These are phyloP conservation scores for Melanotaenia parkinsoni DNA, from an alignment of 2,797 vertebrate genomes.

Conservation along the genomic window DNA sequence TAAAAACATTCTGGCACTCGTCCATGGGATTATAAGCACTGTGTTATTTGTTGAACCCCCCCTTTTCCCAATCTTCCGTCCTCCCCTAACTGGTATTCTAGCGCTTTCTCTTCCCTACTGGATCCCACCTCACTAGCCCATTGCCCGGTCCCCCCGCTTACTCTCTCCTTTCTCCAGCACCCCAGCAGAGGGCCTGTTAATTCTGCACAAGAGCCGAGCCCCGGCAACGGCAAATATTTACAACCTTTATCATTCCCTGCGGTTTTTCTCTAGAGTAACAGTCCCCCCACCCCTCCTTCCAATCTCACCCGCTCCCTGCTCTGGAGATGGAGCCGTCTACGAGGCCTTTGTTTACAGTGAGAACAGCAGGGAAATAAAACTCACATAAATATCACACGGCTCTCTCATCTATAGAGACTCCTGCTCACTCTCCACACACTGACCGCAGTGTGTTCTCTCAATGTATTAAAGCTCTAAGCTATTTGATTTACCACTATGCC, in stretches of 20 bases:
- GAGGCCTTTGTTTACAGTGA: conserved; percentile 81
- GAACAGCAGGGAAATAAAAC: conserved; percentile 80
- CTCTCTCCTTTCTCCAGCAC: conserved; percentile 48
- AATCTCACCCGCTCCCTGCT: conserved; percentile 47
- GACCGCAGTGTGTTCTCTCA: conserved; percentile 48
- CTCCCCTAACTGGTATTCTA: conserved; percentile 41
- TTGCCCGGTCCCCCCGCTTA: neutral
- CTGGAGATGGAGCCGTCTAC: conserved; percentile 75
- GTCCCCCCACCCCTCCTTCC: conserved; percentile 21
- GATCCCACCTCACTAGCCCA: conserved; percentile 36
- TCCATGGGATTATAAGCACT: conserved; percentile 83
- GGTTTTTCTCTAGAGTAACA: conserved; percentile 81
- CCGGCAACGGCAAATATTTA: conserved; percentile 85
- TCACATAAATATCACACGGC: conserved; percentile 79
- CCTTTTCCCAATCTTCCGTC: conserved; percentile 18
- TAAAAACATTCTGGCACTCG: conserved; percentile 85
- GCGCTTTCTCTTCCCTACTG: conserved; percentile 35
- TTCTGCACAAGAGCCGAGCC: conserved; percentile 78
- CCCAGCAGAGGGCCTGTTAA: conserved; percentile 77
- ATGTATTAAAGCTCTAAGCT: conserved; percentile 49
- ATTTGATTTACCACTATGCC: conserved; percentile 61
- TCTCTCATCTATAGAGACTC: conserved; percentile 69
- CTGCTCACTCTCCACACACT: conserved; percentile 56
- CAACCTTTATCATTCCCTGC: conserved; percentile 82
- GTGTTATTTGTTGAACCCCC: conserved; percentile 77